phyloP scores from a whole-genome alignment of 2,888 invertebrate genomes.

The Cylindroiulus punctatus region DNA sequence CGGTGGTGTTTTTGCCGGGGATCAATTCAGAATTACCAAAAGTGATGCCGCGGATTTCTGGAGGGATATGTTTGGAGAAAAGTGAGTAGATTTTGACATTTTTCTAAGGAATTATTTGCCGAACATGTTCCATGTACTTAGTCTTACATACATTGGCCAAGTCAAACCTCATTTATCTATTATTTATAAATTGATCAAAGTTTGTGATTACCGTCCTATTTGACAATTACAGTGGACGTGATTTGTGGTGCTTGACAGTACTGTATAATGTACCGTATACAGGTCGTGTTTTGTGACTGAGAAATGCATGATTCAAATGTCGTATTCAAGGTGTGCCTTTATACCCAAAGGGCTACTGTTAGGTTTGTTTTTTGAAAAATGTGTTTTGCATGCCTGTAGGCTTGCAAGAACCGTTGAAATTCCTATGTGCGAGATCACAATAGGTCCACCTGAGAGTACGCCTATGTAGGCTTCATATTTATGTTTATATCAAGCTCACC shows the following conservation, averaged over 20 bases:
- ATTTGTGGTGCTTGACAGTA: background rate
- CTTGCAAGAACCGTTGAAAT: background rate
- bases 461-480: background rate
- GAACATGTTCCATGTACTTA: background rate
- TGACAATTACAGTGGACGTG: background rate
- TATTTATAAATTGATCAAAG: background rate
- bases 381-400: background rate
- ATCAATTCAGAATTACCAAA: constrained; percentile 98
- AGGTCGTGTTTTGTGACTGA: background rate
- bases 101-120: background rate
- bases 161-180: background rate
- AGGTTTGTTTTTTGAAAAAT: background rate
- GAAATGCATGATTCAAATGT: background rate
- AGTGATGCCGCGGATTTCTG: constrained; percentile 99
- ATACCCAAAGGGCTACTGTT: background rate
- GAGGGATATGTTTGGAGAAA: constrained; percentile 95
- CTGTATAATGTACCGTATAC: background rate
- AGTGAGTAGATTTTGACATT: constrained; percentile 64
- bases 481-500: constrained; percentile 44
- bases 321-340: background rate
- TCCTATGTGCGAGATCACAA: background rate
- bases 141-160: background rate
- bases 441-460: background rate
- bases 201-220: background rate
- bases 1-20: constrained; percentile 93